A percentile compares a stretch with the other conserved stretches of the same genome.
Evolutionary conservation across 2,113 vertebrate species (phyloP).

Genomic region (Thunnus thynnus): DNA sequence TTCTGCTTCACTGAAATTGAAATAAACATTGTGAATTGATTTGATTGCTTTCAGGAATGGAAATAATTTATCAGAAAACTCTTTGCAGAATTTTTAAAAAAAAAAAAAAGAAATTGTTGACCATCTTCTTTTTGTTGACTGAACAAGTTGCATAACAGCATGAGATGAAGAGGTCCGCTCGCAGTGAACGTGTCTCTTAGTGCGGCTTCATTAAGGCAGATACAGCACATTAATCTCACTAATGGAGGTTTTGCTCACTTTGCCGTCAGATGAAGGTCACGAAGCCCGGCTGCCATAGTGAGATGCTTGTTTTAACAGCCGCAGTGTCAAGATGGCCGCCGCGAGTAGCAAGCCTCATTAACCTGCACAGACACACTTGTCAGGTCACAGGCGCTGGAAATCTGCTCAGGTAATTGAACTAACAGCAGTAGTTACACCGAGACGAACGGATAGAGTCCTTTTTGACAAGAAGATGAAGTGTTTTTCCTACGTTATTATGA

Average conservation of each 20-base stretch:
- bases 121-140: slow-evolving; percentile 36
- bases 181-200: slow-evolving; percentile 43
- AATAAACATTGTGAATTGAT: too few species aligned
- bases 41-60: too few species aligned
- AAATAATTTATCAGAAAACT: too few species aligned
- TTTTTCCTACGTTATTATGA: not conserved
- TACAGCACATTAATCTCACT: slow-evolving; percentile 66
- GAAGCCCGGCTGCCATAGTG: not conserved
- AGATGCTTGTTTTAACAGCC: slow-evolving; percentile 53
- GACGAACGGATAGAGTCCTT: slow-evolving; percentile 6
- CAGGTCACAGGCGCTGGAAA: slow-evolving; percentile 31
- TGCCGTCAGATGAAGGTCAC: slow-evolving; percentile 60
- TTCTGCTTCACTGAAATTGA: too few species aligned
- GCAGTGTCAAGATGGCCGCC: slow-evolving; percentile 35
- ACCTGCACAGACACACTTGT: slow-evolving; percentile 22
- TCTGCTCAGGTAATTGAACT: slow-evolving; percentile 13
- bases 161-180: slow-evolving; percentile 46
- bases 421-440: slow-evolving; percentile 8
- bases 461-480: slow-evolving; percentile 12
- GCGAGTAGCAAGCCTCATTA: slow-evolving; percentile 46
- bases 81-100: too few species aligned
- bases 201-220: slow-evolving; percentile 62
- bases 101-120: not conserved
- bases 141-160: slow-evolving; percentile 44
- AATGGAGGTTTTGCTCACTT: slow-evolving; percentile 53